These are phyloP conservation scores for Pangasianodon hypophthalmus DNA, from an alignment of 2,113 vertebrate species.

Conservation along the genomic window DNA sequence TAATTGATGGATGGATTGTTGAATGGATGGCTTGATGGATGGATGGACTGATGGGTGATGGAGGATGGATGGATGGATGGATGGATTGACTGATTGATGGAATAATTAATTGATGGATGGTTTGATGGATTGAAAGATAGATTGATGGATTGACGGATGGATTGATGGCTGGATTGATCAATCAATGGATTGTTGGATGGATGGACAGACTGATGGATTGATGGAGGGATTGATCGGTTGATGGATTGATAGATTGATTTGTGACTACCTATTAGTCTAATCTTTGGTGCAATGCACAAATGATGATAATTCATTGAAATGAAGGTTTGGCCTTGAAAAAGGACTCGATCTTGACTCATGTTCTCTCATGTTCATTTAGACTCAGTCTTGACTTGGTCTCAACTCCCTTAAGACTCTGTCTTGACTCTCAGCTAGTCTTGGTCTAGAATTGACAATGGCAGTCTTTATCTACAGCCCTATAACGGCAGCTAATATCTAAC, in stretches of 20 bases:
- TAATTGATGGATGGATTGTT: neutral
- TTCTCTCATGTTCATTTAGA: neutral
- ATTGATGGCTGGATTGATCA: too few species aligned
- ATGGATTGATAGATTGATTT: neutral
- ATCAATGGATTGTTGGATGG: neutral
- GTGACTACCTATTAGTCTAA: neutral
- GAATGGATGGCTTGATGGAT: neutral
- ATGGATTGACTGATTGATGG: neutral
- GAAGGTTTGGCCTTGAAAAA: neutral
- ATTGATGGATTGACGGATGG: neutral
- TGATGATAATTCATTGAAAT: neutral
- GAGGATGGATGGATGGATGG: neutral
- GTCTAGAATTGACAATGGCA: neutral
- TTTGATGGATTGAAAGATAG: neutral
- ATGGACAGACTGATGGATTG: neutral
- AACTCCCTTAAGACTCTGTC: neutral
- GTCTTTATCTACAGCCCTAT: neutral
- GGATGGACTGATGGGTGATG: neutral
- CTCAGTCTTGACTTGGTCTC: neutral
- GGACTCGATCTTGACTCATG: neutral
- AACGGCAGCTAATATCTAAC: neutral
- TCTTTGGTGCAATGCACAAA: neutral
- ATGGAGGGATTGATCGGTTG: neutral
- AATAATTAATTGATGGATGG: neutral
- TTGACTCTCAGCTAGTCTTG: too few species aligned